Evolutionary conservation across 1,140 invertebrate species (phyloP).

Genomic region (Cryptotermes secundus): DNA sequence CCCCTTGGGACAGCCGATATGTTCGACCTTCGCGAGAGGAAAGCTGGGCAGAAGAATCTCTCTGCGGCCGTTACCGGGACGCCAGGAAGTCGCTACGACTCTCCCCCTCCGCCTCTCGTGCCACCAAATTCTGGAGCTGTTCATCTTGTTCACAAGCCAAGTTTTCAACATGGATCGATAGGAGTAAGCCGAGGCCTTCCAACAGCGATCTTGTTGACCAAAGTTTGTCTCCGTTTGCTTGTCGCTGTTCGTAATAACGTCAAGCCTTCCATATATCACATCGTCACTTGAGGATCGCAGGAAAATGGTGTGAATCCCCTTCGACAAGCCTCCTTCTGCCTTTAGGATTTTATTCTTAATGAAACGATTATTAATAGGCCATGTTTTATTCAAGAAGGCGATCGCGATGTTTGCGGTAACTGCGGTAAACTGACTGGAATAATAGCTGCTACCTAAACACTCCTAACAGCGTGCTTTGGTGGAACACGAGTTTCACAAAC

Average conservation of each 20-base stretch:
- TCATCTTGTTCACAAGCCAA: conserved; percentile 23
- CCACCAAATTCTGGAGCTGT: conserved; percentile 16
- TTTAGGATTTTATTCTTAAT: background rate
- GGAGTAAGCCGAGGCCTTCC: background rate
- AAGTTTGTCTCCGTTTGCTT: background rate
- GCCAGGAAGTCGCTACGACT: conserved; percentile 24
- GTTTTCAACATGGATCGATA: conserved; percentile 28
- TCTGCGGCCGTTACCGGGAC: conserved; percentile 22
- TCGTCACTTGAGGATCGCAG: background rate
- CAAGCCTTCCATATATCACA: conserved; percentile 1
- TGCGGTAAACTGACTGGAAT: background rate
- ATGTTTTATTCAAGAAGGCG: background rate
- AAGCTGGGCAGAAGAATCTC: conserved; percentile 22
- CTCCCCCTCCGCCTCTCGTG: background rate
- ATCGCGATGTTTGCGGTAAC: background rate
- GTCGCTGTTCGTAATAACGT: background rate
- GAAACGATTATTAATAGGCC: background rate
- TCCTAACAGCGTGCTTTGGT: background rate
- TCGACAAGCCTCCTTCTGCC: background rate
- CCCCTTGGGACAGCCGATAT: background rate
- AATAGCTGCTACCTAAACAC: background rate
- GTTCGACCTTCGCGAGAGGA: background rate
- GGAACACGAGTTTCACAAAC: background rate
- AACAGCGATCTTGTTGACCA: conserved; percentile 20
- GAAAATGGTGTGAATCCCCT: background rate